Base-by-base conservation (phyloP, 92 coral and sea anemone genomes). In the Epizoanthus ramosus region DNA sequence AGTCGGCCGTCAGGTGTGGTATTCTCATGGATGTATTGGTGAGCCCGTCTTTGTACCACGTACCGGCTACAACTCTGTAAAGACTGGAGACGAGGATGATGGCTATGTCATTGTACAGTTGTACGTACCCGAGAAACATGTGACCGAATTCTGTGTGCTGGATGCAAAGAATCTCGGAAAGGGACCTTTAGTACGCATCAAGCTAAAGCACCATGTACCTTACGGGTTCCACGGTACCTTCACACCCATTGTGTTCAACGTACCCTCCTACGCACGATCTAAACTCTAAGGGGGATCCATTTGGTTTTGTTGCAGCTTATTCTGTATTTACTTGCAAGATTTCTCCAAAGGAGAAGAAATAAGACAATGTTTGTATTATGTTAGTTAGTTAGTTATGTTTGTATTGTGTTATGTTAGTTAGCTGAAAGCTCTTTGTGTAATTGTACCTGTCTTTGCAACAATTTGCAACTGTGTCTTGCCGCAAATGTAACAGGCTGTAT, bases 151-250 rank as follows among this genome's bases (percentile, higher is more conserved):
- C 79, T 93, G 98, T 57, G 87, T 93, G 41, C 81, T 93, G 58
- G 89, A 93, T 68, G 95, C 98, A n/a, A 93, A 92, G 93, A 87
- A 92, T 83, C 83, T 93, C 63, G 90, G 91, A 79, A 91, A 91
- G 47, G 95, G 98, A 3, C 88, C 92, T 10, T 31, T 93, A 83
- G 98, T 95, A 19, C 90, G 95, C 13, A 79, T 93, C 63, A 87
- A 92, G 66, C 73, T 93, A 41, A 93, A 91, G 86, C 98, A 93
- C 85, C 98, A 93, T 33, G 88, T 93, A 59, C 95, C 98, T 1
- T 93, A 93, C 47, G 98, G 98, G 14, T 93, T 93, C 77, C 98
- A 93, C 73, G 98, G 98, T 39, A 93, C 98, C 19, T 93, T 93
- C 59, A 93, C 98, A 3, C 98, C 98, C 4, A 90, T 87, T 57